phyloP scores from a whole-genome alignment of 1,140 invertebrate species.

The Aphelinus certus region DNA sequence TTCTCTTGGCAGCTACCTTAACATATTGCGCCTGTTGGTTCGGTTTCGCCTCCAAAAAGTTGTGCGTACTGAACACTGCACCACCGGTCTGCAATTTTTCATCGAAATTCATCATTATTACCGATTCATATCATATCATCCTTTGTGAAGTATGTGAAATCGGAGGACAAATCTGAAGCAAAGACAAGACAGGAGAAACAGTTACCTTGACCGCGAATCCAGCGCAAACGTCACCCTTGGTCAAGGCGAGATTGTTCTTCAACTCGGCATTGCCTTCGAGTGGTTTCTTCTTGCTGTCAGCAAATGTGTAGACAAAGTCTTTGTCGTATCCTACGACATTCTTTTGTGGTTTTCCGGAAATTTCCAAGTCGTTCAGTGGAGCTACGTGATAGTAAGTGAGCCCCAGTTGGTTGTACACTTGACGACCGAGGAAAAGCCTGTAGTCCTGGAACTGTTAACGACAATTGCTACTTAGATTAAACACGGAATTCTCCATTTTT shows the following conservation, averaged over 20 bases:
- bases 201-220: slow-evolving; percentile 65
- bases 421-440: slow-evolving; percentile 57
- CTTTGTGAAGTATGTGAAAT: not conserved
- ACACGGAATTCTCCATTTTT: not conserved
- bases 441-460: slow-evolving; percentile 62
- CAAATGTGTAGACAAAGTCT: slow-evolving; percentile 66
- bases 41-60: slow-evolving; percentile 66
- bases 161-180: not conserved
- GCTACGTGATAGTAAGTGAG: slow-evolving; percentile 59
- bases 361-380: slow-evolving; percentile 59
- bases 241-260: slow-evolving; percentile 64
- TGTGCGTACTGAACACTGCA: slow-evolving; percentile 66
- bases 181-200: slow-evolving; percentile 19
- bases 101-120: too few relatives aligned
- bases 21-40: slow-evolving; percentile 69
- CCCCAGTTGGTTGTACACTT: slow-evolving; percentile 59
- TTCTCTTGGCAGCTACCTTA: slow-evolving; percentile 63
- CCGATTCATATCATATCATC: not conserved
- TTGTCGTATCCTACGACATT: slow-evolving; percentile 68
- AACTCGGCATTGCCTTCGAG: slow-evolving; percentile 62
- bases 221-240: slow-evolving; percentile 67
- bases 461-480: slow-evolving; percentile 15
- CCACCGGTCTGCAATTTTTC: slow-evolving; percentile 66
- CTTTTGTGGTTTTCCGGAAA: slow-evolving; percentile 61
- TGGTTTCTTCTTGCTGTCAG: slow-evolving; percentile 70